Evolutionary conservation across 2,888 invertebrate species (phyloP).

Genomic region (Trachelus stipa): DNA sequence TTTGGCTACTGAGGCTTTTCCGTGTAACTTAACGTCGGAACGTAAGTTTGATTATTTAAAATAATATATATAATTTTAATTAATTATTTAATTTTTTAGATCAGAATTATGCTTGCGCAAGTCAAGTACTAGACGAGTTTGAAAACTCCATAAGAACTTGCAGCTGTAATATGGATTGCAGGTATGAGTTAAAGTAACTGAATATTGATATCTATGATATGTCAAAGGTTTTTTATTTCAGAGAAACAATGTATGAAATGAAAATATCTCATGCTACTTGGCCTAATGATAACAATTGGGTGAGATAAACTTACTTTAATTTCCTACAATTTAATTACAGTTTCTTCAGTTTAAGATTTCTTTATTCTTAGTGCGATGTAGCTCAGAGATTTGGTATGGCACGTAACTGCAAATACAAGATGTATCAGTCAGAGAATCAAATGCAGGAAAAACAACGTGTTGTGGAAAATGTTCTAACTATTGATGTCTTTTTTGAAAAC

Average conservation of each 20-base stretch:
- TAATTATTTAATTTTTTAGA: conserved; percentile 14
- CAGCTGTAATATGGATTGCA: conserved; percentile 36
- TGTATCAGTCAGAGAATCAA: conserved; percentile 15
- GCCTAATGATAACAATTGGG: conserved; percentile 34
- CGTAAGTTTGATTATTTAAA: conserved; percentile 20
- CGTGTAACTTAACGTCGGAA: conserved; percentile 31
- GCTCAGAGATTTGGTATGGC: conserved; percentile 20
- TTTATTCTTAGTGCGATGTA: conserved; percentile 18
- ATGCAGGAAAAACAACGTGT: conserved; percentile 19
- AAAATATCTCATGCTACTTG: conserved; percentile 32
- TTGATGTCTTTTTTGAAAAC: conserved; percentile 33
- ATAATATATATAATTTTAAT: not conserved
- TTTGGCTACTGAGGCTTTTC: conserved; percentile 21
- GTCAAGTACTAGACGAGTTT: conserved; percentile 29
- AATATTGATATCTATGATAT: not conserved
- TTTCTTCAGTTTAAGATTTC: conserved; percentile 2
- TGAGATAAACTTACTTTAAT: conserved; percentile 13
- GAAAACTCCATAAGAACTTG: conserved; percentile 25
- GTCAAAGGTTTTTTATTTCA: conserved; percentile 15
- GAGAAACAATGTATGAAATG: conserved; percentile 32
- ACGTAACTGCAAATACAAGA: conserved; percentile 11
- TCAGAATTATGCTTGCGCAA: conserved; percentile 23
- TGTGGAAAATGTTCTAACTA: conserved; percentile 27
- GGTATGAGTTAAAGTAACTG: conserved; percentile 15
- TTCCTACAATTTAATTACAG: not conserved